Evolutionary conservation across 1,140 invertebrate species (phyloP), one percentile per base, ranked within the genome.

Genomic region (Prorops nasuta): DNA sequence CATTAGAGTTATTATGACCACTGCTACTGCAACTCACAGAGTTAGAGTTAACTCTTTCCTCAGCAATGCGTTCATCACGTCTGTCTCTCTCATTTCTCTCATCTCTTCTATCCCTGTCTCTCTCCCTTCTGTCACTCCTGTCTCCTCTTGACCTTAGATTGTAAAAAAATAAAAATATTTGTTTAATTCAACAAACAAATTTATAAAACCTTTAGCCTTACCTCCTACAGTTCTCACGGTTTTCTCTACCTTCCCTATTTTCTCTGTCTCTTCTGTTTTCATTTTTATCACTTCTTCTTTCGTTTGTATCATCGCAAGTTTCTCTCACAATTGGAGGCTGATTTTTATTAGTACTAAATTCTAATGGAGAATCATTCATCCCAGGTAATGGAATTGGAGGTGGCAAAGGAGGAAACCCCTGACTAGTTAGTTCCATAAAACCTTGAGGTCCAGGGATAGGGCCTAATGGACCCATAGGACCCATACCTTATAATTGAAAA

Each of bases 331-430:
- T 75, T 3, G 82, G 79, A 12, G 83, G 81, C 60, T 85, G 84
- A 66, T 81, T 83, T 68, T 86, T 87, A 58, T 81, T 85, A 20
- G 79, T 81, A 58, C 83, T 84, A 58, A 87, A 87, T 60, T 87
- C 84, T 19, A 87, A 62, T 3, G 86, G 85, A 37, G 80, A 79
- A 64, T 88, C 86, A 56, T 87, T 87, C 63, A 84, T 79, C 1
- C 81, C 82, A 36, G 84, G 83, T 49, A 76, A 49, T 44, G 77
- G 57, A 49, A 72, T 64, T 0, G 74, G 68, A 3, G 73, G 69
- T 49, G 72, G 74, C 22, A 78, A 37, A 28, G 72, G 71, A 28
- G 73, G 68, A 60, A 78, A 78, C 41, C 76, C 73, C 63, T 76
- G 73, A 56, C 71, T 69, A 19, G 76, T 65, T 39, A 78, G 54